Base-by-base conservation (phyloP, 92 coral and sea anemone genomes). In the Actinostola sp. region DNA sequence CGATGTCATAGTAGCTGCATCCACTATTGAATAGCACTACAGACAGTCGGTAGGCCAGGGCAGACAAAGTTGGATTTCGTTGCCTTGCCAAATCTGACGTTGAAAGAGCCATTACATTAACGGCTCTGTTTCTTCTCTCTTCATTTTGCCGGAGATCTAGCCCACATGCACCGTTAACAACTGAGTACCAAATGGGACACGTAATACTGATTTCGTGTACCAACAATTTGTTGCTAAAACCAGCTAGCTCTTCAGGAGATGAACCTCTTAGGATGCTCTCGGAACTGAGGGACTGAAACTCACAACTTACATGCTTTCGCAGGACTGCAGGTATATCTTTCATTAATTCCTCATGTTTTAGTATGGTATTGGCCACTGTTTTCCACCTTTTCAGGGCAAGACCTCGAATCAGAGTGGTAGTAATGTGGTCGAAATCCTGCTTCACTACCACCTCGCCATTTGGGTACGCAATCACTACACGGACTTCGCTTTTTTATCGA, bases 21-120 rank as follows among this genome's bases (percentile, higher is more conserved):
- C 91, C 91, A 39, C 86, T 62, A 39, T 86, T 70, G 35, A 75
- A 75, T 4, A 86, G 74, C 5, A 80, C 65, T n/a, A 76, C 36
- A 30, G 91, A 86, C 20, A 86, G 33, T 44, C 81, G 44, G 65
- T 86, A 86, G 29, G 91, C 87, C 15, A 62, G 60, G 26, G 91
- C 91, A 42, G 87, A 87, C 74, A 87, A 35, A 1, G 61, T 79
- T 57, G 78, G 69, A 69, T 87, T 87, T 60, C 79, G 15, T 19
- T 61, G 72, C 12, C 88, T 57, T 19, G 84, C 92, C 36, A 72
- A 41, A 30, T 49, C 46, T 28, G 92, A 65, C 0, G 85, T 70
- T 24, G 82, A 63, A 9, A 87, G 59, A 23, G 84, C 82, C 63
- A 87, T 72, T 21, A 71, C 48, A 50, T 86, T 81, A 2, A 60